Base-by-base conservation (phyloP, 2,888 invertebrate genomes). In the Acleris laterana region DNA sequence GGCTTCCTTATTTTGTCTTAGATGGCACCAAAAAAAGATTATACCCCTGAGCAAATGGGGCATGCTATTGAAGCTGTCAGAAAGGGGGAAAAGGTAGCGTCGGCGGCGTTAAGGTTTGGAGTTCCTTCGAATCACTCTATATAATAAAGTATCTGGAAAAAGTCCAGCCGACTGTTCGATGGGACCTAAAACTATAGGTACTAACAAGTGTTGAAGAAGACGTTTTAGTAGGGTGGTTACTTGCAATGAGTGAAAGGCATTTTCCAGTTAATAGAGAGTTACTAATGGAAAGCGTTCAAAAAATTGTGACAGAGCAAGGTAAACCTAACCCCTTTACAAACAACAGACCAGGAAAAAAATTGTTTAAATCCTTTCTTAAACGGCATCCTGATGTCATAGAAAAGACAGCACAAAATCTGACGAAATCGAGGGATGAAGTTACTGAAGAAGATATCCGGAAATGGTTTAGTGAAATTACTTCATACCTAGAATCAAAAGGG, bases 321-420 rank as follows among this genome's bases (percentile, higher is more conserved):
- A 46, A 25, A 17, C 22, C 17, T 25, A 63, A 58, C 51, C 56
- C 69, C 11, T 79, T 77, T 63, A 74, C 60, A 44, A 68, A 76
- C 61, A 72, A 72, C 63, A 63, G 74, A 32, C 79, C 81, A 38
- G 75, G 78, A 17, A 69, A 71, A 58, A 72, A 74, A 58, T 78
- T 77, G 78, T 77, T 71, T 58, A 51, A 65, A 7, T 66, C 63
- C 13, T 79, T 80, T 68, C 57, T 70, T 19, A 70, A 69, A 49
- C 68, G 77, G 63, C 76, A 79, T 57, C 70, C 73, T 19, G 62
- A 68, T 28, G 28, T 28, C 28, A 7, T 28, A 28, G 28, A 28
- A 28, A 28, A 28, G 28, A 28, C 28, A 9, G 60, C 74, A 9
- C 72, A 81, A 73, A 78, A 77, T 68, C 48, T 80, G n/a, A 71